Evolutionary conservation across 2,888 invertebrate genomes (phyloP).

Genomic region (Netelia fuscicornis): DNA sequence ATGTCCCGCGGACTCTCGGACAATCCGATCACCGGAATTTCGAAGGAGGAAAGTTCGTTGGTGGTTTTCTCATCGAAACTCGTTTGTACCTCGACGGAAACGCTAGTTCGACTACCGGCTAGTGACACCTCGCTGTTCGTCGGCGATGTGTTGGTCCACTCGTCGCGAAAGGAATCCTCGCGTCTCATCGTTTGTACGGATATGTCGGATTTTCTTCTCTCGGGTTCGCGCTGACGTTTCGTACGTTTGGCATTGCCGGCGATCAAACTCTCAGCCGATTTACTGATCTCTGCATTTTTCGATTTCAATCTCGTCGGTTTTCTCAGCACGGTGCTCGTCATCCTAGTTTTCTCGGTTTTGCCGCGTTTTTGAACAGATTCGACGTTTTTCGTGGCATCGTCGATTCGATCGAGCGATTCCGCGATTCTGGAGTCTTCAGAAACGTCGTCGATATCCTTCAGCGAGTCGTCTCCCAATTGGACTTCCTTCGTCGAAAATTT

Average conservation of each 20-base stretch:
- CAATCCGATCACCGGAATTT: conserved; percentile 67
- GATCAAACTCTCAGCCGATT: conserved; percentile 79
- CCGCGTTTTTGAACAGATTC: conserved; percentile 33
- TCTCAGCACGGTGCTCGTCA: conserved; percentile 73
- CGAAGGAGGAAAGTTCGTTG: conserved; percentile 28
- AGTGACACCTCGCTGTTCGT: conserved; percentile 75
- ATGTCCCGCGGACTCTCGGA: conserved; percentile 75
- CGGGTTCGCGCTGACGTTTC: conserved; percentile 79
- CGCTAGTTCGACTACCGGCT: conserved; percentile 72
- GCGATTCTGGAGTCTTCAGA: not conserved
- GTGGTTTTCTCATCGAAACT: conserved; percentile 75
- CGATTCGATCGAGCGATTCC: not conserved
- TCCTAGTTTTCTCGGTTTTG: conserved; percentile 59
- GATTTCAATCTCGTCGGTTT: conserved; percentile 79
- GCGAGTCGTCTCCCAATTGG: not conserved
- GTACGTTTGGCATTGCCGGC: conserved; percentile 67
- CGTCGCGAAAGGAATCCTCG: conserved; percentile 74
- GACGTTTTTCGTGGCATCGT: not conserved
- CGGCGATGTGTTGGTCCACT: conserved; percentile 82
- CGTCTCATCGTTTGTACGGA: conserved; percentile 76
- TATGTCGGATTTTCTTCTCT: conserved; percentile 81
- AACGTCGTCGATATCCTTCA: not conserved
- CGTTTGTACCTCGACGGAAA: conserved; percentile 82
- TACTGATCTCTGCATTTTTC: conserved; percentile 78
- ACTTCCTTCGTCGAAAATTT: conserved; percentile 27